phyloP scores from a whole-genome alignment of 1,140 invertebrate genomes.

The Onthophagus taurus region DNA sequence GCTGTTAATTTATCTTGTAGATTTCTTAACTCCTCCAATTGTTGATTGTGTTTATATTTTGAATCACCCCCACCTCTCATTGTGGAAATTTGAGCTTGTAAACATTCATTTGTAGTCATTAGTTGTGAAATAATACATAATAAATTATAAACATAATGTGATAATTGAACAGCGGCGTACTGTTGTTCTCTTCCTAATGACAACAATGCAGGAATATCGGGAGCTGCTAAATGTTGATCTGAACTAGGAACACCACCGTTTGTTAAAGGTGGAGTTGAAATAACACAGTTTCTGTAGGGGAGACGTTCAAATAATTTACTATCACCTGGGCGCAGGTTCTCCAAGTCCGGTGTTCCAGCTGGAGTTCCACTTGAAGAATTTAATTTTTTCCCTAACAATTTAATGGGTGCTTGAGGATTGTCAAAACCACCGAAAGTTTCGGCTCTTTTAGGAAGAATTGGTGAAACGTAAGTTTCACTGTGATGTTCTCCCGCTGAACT shows the following conservation, averaged over 20 bases:
- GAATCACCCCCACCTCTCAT: conserved; percentile 42
- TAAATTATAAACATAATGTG: conserved; percentile 73
- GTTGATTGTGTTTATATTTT: conserved; percentile 58
- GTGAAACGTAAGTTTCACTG: conserved; percentile 69
- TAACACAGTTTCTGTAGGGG: conserved; percentile 41
- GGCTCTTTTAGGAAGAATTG: conserved; percentile 77
- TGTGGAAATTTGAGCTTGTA: conserved; percentile 55
- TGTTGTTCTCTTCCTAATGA: conserved; percentile 52
- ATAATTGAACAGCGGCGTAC: conserved; percentile 61
- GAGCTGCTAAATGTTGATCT: conserved; percentile 16
- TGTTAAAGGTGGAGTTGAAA: conserved; percentile 26
- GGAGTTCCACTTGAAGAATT: conserved; percentile 28
- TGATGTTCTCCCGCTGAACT: conserved; percentile 87
- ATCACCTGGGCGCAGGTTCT: conserved; percentile 34
- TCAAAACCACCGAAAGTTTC: conserved; percentile 95
- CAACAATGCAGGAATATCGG: conserved; percentile 37
- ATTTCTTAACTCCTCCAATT: conserved; percentile 62
- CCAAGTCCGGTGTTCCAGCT: conserved; percentile 32
- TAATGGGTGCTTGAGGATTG: conserved; percentile 43
- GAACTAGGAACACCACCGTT: conserved; percentile 25
- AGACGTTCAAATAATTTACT: conserved; percentile 39
- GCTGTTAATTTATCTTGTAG: conserved; percentile 66
- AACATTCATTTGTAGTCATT: conserved; percentile 72
- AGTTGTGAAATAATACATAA: conserved; percentile 75
- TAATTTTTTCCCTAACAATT: conserved; percentile 32